These are phyloP conservation scores for Macrobrachium nipponense DNA, from an alignment of 1,140 invertebrate genomes.

Conservation along the genomic window DNA sequence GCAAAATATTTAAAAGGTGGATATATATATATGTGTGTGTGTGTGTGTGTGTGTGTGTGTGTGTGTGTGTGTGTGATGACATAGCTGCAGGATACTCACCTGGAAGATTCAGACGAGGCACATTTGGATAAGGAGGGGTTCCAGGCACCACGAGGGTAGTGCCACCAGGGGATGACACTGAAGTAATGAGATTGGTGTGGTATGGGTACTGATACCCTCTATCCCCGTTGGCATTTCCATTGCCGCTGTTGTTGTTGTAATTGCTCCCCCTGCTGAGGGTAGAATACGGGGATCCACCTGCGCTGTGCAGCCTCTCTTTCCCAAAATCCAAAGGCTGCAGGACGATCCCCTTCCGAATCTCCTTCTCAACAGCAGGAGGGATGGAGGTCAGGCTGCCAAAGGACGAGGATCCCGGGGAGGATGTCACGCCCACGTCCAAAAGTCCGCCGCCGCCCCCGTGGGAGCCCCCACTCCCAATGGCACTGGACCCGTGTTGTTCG, in stretches of 20 bases:
- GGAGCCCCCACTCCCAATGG: too few species aligned
- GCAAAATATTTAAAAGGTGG: too few species aligned
- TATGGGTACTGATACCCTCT: not conserved
- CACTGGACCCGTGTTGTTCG: conserved; percentile 24
- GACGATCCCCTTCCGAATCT: conserved; percentile 23
- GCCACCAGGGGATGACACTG: conserved; percentile 49
- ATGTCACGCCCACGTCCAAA: not conserved
- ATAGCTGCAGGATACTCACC: conserved; percentile 7
- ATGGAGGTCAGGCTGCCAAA: conserved; percentile 51
- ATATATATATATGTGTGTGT: not conserved
- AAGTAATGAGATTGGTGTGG: conserved; percentile 49
- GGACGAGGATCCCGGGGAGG: conserved; percentile 15
- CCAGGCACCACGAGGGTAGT: conserved; percentile 45
- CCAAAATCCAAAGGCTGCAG: conserved; percentile 24
- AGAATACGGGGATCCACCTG: conserved; percentile 27
- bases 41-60: conserved; percentile 7
- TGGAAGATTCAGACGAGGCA: conserved; percentile 39
- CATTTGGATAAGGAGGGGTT: conserved; percentile 36
- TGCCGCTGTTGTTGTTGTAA: too few species aligned
- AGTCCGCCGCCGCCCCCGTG: conserved; percentile 7
- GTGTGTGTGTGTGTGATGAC: not conserved
- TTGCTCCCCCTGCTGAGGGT: conserved; percentile 7
- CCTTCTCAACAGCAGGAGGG: conserved; percentile 43
- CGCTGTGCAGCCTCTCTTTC: conserved; percentile 18
- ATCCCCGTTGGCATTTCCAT: too few species aligned